Evolutionary conservation across 2,797 vertebrate species (phyloP).

Genomic region (Ptychadena robeensis): DNA sequence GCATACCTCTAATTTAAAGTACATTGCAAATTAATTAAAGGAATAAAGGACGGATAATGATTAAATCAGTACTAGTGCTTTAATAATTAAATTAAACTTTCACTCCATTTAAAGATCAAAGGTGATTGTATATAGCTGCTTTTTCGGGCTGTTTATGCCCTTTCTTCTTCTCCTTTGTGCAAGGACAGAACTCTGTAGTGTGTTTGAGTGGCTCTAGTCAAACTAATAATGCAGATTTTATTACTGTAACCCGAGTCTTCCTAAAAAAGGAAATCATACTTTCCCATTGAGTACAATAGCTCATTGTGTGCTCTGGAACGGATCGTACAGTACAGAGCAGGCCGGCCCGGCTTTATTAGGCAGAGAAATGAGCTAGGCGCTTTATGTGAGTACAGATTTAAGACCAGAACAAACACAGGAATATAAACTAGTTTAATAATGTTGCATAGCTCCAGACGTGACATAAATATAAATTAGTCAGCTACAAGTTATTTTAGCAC

Average conservation of each 20-base stretch:
- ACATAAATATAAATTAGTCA: conserved; percentile 48
- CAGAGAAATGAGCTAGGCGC: conserved; percentile 47
- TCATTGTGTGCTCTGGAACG: conserved; percentile 58
- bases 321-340: conserved; percentile 54
- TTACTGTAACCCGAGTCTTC: conserved; percentile 60
- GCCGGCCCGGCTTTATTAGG: conserved; percentile 49
- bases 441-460: conserved; percentile 32
- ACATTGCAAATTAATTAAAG: not conserved
- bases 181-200: conserved; percentile 21
- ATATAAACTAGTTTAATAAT: conserved; percentile 45
- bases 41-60: conserved; percentile 3
- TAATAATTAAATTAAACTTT: conserved; percentile 26
- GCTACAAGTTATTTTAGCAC: conserved; percentile 38
- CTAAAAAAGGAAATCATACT: conserved; percentile 61
- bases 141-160: conserved; percentile 28
- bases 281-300: conserved; percentile 60
- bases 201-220: conserved; percentile 47
- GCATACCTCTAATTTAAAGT: not conserved
- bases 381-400: conserved; percentile 52
- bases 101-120: conserved; percentile 45
- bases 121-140: conserved; percentile 33
- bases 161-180: conserved; percentile 40
- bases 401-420: conserved; percentile 35
- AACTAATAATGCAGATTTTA: conserved; percentile 61
- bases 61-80: conserved; percentile 14